Conservation (phyloP, 2,797 vertebrate species). For the Eulemur coronatus region DNA sequence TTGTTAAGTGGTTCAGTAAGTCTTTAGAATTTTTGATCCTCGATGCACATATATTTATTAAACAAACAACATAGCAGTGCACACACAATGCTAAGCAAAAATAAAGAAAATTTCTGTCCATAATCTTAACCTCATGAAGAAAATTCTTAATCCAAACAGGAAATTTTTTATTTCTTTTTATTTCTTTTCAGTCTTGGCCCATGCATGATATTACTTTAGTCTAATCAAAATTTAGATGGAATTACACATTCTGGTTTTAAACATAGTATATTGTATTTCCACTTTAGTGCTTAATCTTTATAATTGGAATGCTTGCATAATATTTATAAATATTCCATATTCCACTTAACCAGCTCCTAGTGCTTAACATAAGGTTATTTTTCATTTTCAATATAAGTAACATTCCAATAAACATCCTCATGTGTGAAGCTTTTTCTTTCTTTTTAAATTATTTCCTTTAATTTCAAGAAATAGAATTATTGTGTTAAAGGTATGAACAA, state of each 20-base stretch:
- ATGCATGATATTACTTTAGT: background rate
- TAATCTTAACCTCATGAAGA: background rate
- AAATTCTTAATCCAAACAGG: background rate
- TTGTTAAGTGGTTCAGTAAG: background rate
- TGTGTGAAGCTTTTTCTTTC: background rate
- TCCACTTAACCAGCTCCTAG: background rate
- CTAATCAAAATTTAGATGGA: background rate
- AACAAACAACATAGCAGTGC: background rate
- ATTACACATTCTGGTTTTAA: background rate
- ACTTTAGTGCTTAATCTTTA: background rate
- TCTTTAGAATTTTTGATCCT: background rate
- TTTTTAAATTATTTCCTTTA: background rate
- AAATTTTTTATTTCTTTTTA: background rate
- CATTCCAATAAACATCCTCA: background rate
- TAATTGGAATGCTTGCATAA: background rate
- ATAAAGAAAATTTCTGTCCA: background rate
- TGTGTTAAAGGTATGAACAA: background rate
- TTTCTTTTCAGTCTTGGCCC: background rate
- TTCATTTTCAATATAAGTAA: conserved; percentile 27
- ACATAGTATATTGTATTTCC: background rate
- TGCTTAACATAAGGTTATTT: background rate
- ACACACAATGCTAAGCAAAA: background rate
- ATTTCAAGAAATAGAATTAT: background rate
- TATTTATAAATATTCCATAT: background rate
- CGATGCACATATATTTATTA: background rate